These are phyloP conservation scores for Scrobipalpa atriplicella DNA, from an alignment of 2,888 invertebrate genomes.

Conservation along the genomic window DNA sequence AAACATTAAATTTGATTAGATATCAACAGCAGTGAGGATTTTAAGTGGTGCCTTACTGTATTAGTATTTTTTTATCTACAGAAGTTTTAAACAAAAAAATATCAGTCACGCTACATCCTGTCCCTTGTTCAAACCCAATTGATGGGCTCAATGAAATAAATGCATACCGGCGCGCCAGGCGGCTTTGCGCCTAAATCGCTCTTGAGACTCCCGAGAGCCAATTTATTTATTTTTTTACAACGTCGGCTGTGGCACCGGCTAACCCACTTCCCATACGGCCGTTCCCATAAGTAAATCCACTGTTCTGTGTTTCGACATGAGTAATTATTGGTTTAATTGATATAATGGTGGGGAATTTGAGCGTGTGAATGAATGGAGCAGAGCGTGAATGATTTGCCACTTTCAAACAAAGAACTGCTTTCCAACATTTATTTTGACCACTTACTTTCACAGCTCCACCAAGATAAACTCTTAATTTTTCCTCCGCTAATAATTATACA, in stretches of 20 bases:
- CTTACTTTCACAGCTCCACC: no score
- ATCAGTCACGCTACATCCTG: conserved; percentile 26
- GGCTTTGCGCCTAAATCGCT: conserved; percentile 40
- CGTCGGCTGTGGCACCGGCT: not conserved
- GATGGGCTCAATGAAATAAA: conserved; percentile 62
- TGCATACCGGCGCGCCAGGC: conserved; percentile 47
- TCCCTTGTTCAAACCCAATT: conserved; percentile 47
- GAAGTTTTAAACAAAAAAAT: not conserved
- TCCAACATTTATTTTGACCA: no score
- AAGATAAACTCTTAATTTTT: no score
- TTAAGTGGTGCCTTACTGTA: no score
- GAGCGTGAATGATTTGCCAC: conserved; percentile 13
- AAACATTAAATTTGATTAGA: no score
- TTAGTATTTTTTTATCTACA: not conserved
- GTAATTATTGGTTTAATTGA: conserved; percentile 16
- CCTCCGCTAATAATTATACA: no score
- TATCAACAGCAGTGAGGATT: no score
- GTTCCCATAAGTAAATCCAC: conserved; percentile 20
- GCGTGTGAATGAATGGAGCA: conserved; percentile 4
- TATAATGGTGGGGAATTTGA: not conserved
- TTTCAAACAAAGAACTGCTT: conserved; percentile 23
- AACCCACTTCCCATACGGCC: conserved; percentile 22
- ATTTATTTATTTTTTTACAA: conserved; percentile 55
- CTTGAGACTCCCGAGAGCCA: conserved; percentile 40
- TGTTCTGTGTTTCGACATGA: conserved; percentile 12